A percentile compares a stretch with the other conserved stretches of the same genome.
These are phyloP conservation scores for Oxyteleia sp. DNA, from an alignment of 2,888 invertebrate genomes.

Conservation along the genomic window DNA sequence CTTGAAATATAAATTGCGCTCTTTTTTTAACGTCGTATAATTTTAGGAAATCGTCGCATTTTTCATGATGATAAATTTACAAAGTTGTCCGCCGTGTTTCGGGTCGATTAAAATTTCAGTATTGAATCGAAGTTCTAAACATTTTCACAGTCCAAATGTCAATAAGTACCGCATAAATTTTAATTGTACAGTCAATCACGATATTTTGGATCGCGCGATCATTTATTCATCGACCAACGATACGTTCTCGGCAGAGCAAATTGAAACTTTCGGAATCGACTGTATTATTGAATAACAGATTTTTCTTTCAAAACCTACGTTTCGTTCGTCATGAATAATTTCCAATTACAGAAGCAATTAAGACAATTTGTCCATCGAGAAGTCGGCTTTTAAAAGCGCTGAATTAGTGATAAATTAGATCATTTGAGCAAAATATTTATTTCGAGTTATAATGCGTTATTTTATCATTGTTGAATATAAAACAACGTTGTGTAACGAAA, in stretches of 20 bases:
- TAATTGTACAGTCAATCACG: conserved; percentile 50
- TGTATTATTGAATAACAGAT: neutral
- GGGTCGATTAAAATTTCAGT: conserved; percentile 34
- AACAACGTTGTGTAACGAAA: conserved; percentile 33
- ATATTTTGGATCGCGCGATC: conserved; percentile 32
- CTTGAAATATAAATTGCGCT: neutral
- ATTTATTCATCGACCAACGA: conserved; percentile 39
- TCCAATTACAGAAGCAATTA: neutral
- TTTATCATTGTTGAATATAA: conserved; percentile 33
- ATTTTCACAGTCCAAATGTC: conserved; percentile 50
- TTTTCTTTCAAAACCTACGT: neutral
- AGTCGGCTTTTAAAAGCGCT: no score
- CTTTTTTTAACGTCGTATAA: neutral
- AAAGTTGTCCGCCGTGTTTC: conserved; percentile 30
- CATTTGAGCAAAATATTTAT: neutral
- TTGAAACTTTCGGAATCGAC: conserved; percentile 9
- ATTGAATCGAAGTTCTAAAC: conserved; percentile 52
- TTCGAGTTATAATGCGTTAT: conserved; percentile 28
- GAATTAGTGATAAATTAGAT: neutral
- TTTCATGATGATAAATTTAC: conserved; percentile 49
- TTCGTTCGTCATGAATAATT: conserved; percentile 8
- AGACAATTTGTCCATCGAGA: neutral
- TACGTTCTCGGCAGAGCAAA: conserved; percentile 28
- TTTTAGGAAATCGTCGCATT: conserved; percentile 30
- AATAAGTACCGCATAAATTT: conserved; percentile 52